Evolutionary conservation across 2,113 vertebrate genomes (phyloP).

Genomic region (Bos javanicus): DNA sequence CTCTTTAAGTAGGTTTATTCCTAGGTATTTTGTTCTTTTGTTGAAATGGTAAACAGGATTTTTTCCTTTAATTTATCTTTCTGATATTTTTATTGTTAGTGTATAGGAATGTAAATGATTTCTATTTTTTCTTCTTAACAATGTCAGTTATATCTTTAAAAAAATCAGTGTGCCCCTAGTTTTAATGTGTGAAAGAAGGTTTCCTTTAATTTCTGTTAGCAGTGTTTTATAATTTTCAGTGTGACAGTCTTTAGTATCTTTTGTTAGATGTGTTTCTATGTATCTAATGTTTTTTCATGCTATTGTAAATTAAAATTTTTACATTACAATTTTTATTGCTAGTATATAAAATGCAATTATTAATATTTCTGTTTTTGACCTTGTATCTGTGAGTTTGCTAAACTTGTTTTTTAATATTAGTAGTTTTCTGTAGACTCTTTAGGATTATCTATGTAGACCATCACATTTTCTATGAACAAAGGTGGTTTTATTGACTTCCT

Average conservation of each 20-base stretch:
- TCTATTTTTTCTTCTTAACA: neutral
- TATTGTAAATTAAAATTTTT: neutral
- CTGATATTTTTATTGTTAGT: neutral
- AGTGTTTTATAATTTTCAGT: neutral
- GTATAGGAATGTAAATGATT: neutral
- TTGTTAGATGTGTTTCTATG: neutral
- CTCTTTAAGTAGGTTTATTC: neutral
- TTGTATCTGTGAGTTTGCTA: neutral
- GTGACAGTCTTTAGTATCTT: neutral
- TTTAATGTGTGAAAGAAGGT: neutral
- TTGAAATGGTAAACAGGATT: neutral
- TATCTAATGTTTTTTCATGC: neutral
- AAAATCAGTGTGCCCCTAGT: neutral
- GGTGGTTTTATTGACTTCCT: neutral
- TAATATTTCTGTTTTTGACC: neutral
- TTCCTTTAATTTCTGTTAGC: neutral
- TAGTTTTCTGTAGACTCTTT: neutral
- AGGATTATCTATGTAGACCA: neutral
- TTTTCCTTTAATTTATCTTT: neutral
- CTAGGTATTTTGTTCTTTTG: neutral
- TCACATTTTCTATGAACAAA: neutral
- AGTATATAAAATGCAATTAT: neutral
- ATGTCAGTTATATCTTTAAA: neutral
- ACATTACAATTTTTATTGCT: neutral
- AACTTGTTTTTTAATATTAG: neutral